Evolutionary conservation across 2,888 invertebrate genomes (phyloP), one percentile per base, ranked within the genome.

Genomic region (Hirtodrosophila duncani): DNA sequence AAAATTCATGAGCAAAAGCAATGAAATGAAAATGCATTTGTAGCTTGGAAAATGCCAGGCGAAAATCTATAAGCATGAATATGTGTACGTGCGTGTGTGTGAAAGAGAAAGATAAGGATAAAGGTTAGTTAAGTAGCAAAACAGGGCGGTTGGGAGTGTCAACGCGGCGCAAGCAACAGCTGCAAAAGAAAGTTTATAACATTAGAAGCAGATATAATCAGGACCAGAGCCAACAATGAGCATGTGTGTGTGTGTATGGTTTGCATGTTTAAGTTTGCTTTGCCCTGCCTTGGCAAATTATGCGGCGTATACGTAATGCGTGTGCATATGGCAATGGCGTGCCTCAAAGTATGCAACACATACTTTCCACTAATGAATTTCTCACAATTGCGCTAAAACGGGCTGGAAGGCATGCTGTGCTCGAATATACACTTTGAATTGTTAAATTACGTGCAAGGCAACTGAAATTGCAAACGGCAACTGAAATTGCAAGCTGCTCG

Each of bases 1-100:
- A 34, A 52, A 44, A 57, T 45, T 48, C 33, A 59, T 46, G 62
- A 38, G 18, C 48, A 55, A 36, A 51, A 46, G 57, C 55, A 75
- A 63, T 66, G 57, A 62, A 75, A 66, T 60, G 61, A 48, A 56
- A 68, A 63, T 60, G 53, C 69, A 63, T 62, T 63, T 58, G 57
- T 58, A 57, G 57, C 53, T 48, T 52, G 31, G 44, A 50, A 26
- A 43, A 38, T 38, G 31, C 34, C 13, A 7, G 4, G 20, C 7
- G 20, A 13, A 3, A n/a, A n/a, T 26, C 20, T 7, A 20, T 20
- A 7, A 5, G 20, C 7, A 7, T 20, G 10, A 4, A 23, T 16
- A 9, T 14, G 23, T 17, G 31, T 11, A 6, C 9, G 29, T 21
- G n/a, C 29, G 17, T 20, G 13, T 27, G 20, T 36, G n/a, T 21